Conservation (phyloP, 1,140 invertebrate species). For the Luehdorfia chinensis region DNA sequence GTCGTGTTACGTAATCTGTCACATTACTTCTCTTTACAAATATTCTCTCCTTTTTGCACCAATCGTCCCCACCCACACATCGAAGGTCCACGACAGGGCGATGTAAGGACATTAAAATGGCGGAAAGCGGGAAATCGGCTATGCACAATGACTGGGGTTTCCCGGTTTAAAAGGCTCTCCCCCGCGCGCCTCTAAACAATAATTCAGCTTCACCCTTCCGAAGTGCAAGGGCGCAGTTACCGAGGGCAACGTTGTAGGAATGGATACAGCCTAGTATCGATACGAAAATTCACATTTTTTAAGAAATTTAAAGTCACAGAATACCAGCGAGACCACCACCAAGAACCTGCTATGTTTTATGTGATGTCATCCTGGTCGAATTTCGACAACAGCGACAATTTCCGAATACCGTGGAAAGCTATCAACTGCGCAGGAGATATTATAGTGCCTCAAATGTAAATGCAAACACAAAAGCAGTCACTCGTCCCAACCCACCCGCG, state of each 20-base stretch:
- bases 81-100: slow-evolving; percentile 23
- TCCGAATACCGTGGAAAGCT: too few relatives aligned
- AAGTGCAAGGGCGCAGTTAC: slow-evolving; percentile 74
- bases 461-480: too few relatives aligned
- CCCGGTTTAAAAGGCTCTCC: slow-evolving; percentile 64
- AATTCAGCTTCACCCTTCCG: slow-evolving; percentile 74
- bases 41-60: too few relatives aligned
- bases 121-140: slow-evolving; percentile 69
- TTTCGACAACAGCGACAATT: too few relatives aligned
- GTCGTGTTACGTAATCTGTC: too few relatives aligned
- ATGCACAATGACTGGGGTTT: slow-evolving; percentile 72
- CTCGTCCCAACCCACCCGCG: too few relatives aligned
- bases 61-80: slow-evolving; percentile 23
- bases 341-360: background rate
- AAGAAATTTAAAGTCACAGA: too few relatives aligned
- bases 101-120: slow-evolving; percentile 66
- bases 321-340: background rate
- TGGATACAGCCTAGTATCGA: slow-evolving; percentile 26
- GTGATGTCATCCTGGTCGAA: too few relatives aligned
- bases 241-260: slow-evolving; percentile 38
- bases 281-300: too few relatives aligned
- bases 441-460: too few relatives aligned
- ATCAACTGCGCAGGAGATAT: too few relatives aligned
- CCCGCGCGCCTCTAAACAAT: slow-evolving; percentile 67
- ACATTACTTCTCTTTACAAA: too few relatives aligned